Conservation (phyloP, 2,888 invertebrate species). For the Heliconius hortense region DNA sequence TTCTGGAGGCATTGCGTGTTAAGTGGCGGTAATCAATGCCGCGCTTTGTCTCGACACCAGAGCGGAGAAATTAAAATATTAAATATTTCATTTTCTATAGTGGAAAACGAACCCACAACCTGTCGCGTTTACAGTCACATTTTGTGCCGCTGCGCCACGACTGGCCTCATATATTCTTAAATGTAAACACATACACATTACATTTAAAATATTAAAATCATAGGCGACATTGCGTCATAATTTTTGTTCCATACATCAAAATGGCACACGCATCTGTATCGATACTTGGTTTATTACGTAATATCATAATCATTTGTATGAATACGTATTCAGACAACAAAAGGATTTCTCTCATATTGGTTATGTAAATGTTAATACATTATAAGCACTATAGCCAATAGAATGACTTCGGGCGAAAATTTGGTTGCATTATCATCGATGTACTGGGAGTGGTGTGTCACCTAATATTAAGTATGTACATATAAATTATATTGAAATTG, state of each 20-base stretch:
- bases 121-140: too few relatives aligned
- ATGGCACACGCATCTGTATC: slow-evolving; percentile 46
- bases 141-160: too few relatives aligned
- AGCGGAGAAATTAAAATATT: too few relatives aligned
- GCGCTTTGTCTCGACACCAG: too few relatives aligned
- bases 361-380: slow-evolving; percentile 63
- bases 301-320: slow-evolving; percentile 57
- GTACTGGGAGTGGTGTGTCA: slow-evolving; percentile 59
- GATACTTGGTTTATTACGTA: slow-evolving; percentile 52
- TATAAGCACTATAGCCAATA: slow-evolving; percentile 58
- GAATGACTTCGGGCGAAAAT: slow-evolving; percentile 59
- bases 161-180: not conserved
- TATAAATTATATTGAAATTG: too few relatives aligned
- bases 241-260: slow-evolving; percentile 23
- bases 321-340: slow-evolving; percentile 71
- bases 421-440: slow-evolving; percentile 57
- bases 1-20: too few relatives aligned
- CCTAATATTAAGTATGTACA: slow-evolving; percentile 50
- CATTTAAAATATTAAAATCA: not conserved
- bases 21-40: too few relatives aligned
- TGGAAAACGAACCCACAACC: too few relatives aligned
- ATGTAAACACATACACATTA: too few relatives aligned
- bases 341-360: slow-evolving; percentile 65
- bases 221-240: slow-evolving; percentile 21
- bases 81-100: too few relatives aligned